Conservation (phyloP, 2,113 vertebrate species). For the Campylomormyrus tamandua region DNA sequence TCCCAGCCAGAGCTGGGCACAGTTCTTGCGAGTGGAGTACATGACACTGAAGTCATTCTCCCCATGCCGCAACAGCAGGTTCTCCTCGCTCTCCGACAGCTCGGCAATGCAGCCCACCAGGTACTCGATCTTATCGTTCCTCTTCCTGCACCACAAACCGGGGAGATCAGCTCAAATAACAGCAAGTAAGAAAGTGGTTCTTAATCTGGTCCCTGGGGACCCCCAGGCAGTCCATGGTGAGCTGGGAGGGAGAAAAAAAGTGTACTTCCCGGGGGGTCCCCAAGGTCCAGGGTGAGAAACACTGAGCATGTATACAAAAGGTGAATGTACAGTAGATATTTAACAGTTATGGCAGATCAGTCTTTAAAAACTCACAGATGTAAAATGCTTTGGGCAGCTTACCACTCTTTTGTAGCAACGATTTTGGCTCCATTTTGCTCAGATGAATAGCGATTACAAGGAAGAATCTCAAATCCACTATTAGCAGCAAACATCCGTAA, state of each 20-base stretch:
- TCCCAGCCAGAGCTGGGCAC: conserved; percentile 94
- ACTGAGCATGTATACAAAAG: neutral
- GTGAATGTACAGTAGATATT: neutral
- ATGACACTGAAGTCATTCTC: conserved; percentile 99
- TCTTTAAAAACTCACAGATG: neutral
- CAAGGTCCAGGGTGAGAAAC: neutral
- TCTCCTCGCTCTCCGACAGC: conserved; percentile 92
- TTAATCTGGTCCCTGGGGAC: neutral
- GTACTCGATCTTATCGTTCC: conserved; percentile 97
- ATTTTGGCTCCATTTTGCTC: conserved; percentile 99
- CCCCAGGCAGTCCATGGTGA: neutral
- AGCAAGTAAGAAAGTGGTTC: neutral
- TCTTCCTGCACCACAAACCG: conserved; percentile 70
- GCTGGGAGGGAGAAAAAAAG: neutral
- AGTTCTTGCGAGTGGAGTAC: conserved; percentile 98
- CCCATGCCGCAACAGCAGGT: conserved; percentile 88
- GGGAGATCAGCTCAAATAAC: conserved; percentile 5
- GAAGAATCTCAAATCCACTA: conserved; percentile 96
- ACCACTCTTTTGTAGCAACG: conserved; percentile 98
- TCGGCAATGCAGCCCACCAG: conserved; percentile 97
- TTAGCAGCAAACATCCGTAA: conserved; percentile 95
- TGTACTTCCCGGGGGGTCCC: neutral
- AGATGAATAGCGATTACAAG: conserved; percentile 94
- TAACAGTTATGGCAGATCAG: neutral
- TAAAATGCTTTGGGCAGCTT: conserved; percentile 34